Evolutionary conservation across 2,888 invertebrate genomes (phyloP), one percentile per base, ranked within the genome.

Genomic region (Cheilosia soror): DNA sequence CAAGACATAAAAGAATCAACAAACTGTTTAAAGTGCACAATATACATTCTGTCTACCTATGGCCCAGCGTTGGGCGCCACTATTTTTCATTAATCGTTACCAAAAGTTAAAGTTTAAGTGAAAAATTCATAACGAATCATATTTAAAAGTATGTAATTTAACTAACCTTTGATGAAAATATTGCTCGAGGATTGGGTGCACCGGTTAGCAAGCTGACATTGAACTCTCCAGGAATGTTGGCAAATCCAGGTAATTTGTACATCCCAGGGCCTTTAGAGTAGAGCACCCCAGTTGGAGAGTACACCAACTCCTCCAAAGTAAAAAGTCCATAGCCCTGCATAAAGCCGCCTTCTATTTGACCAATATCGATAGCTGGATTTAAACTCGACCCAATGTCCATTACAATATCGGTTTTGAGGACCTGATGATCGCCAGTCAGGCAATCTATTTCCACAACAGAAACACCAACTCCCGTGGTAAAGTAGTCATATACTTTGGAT

Each of bases 301-400:
- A 96, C 79, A 97, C 95, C 88, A 97, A 93, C 91, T 98, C 98
- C 92, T 99, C 99, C 89, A 98, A 93, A 0, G 97, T 96, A 89
- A 96, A 98, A 73, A 99, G 91, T 1, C 98, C 99, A 89, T 98
- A 97, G 0, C 99, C 99, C 94, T 98, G 98, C 90, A 97, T 94
- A 89, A 98, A 99, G 0, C 94, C 99, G 2, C 99, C 99, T 93
- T 99, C 99, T 15, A 99, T 96, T 93, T 99, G 99, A 0, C 98
- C 99, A 88, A 99, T 96, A 89, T 99, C 99, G 87, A 99, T 97
- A 1, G 98, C 98, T 4, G 99, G 99, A 92, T 99, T 99, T 71
- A 99, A 93, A 92, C 98, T 98, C 88, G 97, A 96, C 0, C 98
- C 98, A 88, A 99, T 94, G 93, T 99, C 99, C 98, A 99, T 98